Evolutionary conservation across 2,797 vertebrate species (phyloP), one percentile per base, ranked within the genome.

Genomic region (Gymnothorax javanicus): DNA sequence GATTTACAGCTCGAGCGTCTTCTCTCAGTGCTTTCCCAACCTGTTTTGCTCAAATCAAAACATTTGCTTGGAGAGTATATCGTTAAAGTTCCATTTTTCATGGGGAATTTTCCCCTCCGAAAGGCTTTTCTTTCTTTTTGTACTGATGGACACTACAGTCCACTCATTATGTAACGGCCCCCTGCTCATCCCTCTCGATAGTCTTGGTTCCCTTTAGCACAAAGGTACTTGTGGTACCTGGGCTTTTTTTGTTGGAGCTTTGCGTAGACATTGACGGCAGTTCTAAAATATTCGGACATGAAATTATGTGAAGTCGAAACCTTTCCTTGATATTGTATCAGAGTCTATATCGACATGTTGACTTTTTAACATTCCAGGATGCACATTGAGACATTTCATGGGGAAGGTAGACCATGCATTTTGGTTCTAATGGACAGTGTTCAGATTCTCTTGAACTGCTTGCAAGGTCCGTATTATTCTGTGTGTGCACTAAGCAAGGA

Each of bases 281-380:
- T 87, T 84, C 86, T 52, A 87, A 73, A 75, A 84, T 60, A 58
- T 87, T 71, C 33, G n/a, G 83, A 43, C 82, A 83, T 84, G 71
- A 84, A 84, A 84, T 84, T 84, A 77, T 77, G 64, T 69, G 62
- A 54, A 56, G 25, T 58, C 52, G 86, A 75, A 82, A 75, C 67
- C 57, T 58, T 84, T 87, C 83, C 59, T 56, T 84, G 86, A 59
- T 84, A 84, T 84, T 82, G 12, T 82, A 20, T 57, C 3, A 25
- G 54, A 20, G 15, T 57, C 23, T 13, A 75, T 75, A 43, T 75
- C 8, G 9, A 25, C 11, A 83, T 57, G 43, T 52, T 77, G 52
- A 62, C 82, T 84, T 84, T 87, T 87, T 75, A 77, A 60, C 82
- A 84, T 87, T 84, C 71, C 69, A 69, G 56, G 83, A 73, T 58